Conservation (phyloP, 2,113 vertebrate genomes). For the Amphiprion ocellaris region DNA sequence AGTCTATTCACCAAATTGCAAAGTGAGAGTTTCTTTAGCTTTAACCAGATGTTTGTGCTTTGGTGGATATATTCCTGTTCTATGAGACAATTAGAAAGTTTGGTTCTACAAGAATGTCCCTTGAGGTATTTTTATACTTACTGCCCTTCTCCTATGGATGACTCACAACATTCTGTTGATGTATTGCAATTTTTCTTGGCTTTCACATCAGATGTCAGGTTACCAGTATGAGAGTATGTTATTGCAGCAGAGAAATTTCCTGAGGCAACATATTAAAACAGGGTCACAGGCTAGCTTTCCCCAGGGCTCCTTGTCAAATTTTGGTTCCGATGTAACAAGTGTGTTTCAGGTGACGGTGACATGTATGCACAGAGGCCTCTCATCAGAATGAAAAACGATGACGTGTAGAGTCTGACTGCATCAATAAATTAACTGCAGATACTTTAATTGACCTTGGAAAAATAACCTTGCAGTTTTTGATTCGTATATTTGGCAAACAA, state of each 20-base stretch:
- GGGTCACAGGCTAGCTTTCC: slow-evolving; percentile 65
- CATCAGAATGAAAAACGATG: neutral
- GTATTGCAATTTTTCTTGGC: slow-evolving; percentile 31
- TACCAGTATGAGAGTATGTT: slow-evolving; percentile 41
- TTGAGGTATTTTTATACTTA: neutral
- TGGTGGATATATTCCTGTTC: neutral
- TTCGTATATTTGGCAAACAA: neutral
- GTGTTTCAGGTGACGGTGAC: slow-evolving; percentile 46
- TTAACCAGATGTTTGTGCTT: neutral
- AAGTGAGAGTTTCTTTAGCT: neutral
- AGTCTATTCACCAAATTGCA: neutral
- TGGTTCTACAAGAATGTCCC: slow-evolving; percentile 9
- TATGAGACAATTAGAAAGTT: slow-evolving; percentile 6
- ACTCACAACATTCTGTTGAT: slow-evolving; percentile 10
- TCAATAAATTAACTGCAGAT: slow-evolving; percentile 10
- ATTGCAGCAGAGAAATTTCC: slow-evolving; percentile 65
- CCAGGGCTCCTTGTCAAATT: slow-evolving; percentile 50
- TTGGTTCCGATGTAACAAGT: slow-evolving; percentile 46
- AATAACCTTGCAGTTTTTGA: neutral
- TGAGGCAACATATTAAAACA: slow-evolving; percentile 70
- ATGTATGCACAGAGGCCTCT: neutral
- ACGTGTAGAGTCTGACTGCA: neutral
- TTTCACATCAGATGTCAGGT: slow-evolving; percentile 57
- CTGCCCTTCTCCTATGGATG: slow-evolving; percentile 4
- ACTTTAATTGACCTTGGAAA: slow-evolving; percentile 1